Base-by-base conservation (phyloP, 1,140 invertebrate genomes). In the Panagrolaimus sp. region DNA sequence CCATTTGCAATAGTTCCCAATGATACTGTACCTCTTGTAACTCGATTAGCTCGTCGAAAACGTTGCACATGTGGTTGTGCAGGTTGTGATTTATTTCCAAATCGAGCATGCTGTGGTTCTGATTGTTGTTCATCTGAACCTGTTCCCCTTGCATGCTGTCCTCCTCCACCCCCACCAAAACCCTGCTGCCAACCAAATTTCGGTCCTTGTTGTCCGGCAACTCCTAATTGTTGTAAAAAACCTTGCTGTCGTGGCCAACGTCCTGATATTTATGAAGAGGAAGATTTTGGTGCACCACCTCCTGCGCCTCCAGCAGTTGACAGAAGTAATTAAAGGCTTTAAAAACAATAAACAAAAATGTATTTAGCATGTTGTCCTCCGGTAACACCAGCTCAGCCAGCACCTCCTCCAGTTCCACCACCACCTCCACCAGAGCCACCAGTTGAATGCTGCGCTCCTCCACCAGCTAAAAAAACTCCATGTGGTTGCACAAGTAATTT, bases 81-180 rank as follows among this genome's bases (percentile, higher is more conserved):
- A 5, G 74, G 74, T 5, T 77, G 75, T 57, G 75, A 77, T 48
- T 45, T 76, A 8, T 77, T 76, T 66, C 75, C 75, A 9, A 77
- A 77, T 63, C 23, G 75, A 48, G 25, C 63, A 14, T 77, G 75
- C 38, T 77, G 75, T 68, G 62, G 53, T 1, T 38, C 66, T 72
- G 73, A 45, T 13, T 76, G 74, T 46, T 77, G 71, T 48, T 65
- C 65, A 13, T 42, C 43, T 44, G 44, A 62, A 27, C 75, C 75
- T 1, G 47, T 77, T 9, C 75, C 75, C 7, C 62, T 77, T 9
- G 75, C 75, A 9, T 77, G 75, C 45, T 77, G 75, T 61, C 74
- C 73, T 48, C 75, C 75, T 14, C 75, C 75, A 11, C 75, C 75
- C 5, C 75, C 75, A 42, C 75, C 75, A n/a, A 77, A 77, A 47